A percentile compares a stretch with the other conserved stretches of the same genome.
Conservation (phyloP, 1,140 invertebrate species). For the Penaeus indicus region DNA sequence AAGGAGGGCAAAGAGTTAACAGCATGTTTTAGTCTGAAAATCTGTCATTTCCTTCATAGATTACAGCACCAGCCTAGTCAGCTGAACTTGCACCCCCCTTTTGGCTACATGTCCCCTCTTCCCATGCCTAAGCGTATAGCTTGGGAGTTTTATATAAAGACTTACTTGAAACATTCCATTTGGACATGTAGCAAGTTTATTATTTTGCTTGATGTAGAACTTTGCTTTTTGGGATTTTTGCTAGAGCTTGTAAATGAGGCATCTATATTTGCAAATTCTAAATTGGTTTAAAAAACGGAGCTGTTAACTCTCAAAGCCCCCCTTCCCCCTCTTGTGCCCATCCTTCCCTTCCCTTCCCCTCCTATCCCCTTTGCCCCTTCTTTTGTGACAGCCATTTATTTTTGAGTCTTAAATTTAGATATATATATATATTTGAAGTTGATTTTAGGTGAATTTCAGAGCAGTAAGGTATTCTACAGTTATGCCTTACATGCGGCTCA, state of each 20-base stretch:
- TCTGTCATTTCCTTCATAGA: background rate
- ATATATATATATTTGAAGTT: too few relatives aligned
- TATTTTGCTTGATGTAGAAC: slow-evolving; percentile 23
- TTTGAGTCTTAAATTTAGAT: too few relatives aligned
- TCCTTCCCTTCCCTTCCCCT: too few relatives aligned
- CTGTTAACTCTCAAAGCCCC: too few relatives aligned
- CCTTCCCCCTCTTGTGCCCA: too few relatives aligned
- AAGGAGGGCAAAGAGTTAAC: slow-evolving; percentile 23
- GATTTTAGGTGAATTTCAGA: too few relatives aligned
- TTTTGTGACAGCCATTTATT: too few relatives aligned
- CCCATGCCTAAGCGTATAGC: background rate
- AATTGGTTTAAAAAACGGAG: too few relatives aligned
- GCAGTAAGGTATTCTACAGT: too few relatives aligned
- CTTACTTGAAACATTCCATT: slow-evolving; percentile 47
- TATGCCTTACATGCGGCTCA: background rate
- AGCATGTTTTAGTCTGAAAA: slow-evolving; percentile 1
- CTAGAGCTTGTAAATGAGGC: slow-evolving; percentile 31
- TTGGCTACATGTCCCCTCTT: slow-evolving; percentile 33
- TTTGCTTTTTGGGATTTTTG: slow-evolving; percentile 33
- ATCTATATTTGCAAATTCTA: background rate
- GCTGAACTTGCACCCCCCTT: background rate
- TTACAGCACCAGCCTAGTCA: slow-evolving; percentile 38
- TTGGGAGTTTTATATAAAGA: slow-evolving; percentile 22
- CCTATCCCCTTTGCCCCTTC: too few relatives aligned
- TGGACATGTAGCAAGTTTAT: slow-evolving; percentile 36